These are phyloP conservation scores for Torymus tubicola DNA, from an alignment of 2,888 invertebrate genomes.

Conservation along the genomic window DNA sequence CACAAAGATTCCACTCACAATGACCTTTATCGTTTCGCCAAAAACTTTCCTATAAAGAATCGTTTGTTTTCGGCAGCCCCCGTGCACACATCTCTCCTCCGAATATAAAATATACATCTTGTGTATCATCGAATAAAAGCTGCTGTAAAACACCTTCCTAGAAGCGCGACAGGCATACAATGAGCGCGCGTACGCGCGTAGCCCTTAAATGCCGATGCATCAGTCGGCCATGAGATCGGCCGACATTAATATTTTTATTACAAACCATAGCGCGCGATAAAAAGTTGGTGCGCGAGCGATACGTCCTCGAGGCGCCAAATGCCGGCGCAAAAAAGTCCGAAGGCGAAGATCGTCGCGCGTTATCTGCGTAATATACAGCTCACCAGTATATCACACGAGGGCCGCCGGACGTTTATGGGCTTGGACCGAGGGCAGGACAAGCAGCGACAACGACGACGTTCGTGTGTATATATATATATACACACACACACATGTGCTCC, in stretches of 20 bases:
- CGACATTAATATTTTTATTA: slow-evolving; percentile 55
- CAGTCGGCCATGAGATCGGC: slow-evolving; percentile 12
- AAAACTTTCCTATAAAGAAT: too few species aligned
- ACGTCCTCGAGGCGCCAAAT: slow-evolving; percentile 52
- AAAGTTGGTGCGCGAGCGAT: slow-evolving; percentile 31
- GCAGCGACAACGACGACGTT: slow-evolving; percentile 4
- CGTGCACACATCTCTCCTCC: too few species aligned
- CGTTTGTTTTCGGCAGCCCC: too few species aligned
- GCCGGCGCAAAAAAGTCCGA: slow-evolving; percentile 34
- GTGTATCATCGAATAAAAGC: slow-evolving; percentile 33
- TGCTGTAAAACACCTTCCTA: slow-evolving; percentile 35
- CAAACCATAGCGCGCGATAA: slow-evolving; percentile 28
- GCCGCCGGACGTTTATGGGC: slow-evolving; percentile 68
- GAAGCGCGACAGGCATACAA: slow-evolving; percentile 22
- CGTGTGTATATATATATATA: neutral
- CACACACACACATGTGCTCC: too few species aligned
- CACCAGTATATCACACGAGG: slow-evolving; percentile 67
- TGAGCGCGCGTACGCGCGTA: neutral
- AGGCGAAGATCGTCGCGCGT: slow-evolving; percentile 59
- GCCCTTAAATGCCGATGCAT: slow-evolving; percentile 26
- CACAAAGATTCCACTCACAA: too few species aligned
- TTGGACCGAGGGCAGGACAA: slow-evolving; percentile 58
- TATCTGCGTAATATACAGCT: slow-evolving; percentile 70
- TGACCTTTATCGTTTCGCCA: too few species aligned
- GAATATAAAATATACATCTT: neutral